Evolutionary conservation across 2,113 vertebrate genomes (phyloP).

Genomic region (Bujurquina vittata): DNA sequence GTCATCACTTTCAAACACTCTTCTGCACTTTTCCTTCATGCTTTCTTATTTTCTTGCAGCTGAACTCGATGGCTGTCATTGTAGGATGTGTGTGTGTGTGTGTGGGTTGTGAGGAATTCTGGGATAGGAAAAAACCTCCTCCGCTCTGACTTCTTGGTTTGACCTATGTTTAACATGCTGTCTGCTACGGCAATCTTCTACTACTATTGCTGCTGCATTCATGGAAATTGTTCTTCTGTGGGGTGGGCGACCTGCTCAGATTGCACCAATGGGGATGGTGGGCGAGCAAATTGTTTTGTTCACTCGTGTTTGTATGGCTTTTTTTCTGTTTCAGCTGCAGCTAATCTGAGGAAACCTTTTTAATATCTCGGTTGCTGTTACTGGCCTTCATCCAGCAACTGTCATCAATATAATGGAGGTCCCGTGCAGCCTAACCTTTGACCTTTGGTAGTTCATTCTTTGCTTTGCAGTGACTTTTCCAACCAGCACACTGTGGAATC

Average conservation of each 20-base stretch:
- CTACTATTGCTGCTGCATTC: constrained; percentile 39
- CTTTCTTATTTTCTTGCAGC: constrained; percentile 17
- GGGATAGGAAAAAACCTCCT: constrained; percentile 71
- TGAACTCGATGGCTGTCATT: constrained; percentile 61
- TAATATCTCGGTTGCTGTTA: constrained; percentile 18
- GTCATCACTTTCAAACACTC: constrained; percentile 32
- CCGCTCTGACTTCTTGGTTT: constrained; percentile 65
- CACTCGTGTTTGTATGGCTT: background rate
- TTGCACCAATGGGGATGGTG: constrained; percentile 35
- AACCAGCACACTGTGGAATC: too few species aligned
- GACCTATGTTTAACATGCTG: constrained; percentile 71
- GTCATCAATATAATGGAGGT: constrained; percentile 18
- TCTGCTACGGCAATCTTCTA: constrained; percentile 66
- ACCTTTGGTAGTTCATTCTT: constrained; percentile 21
- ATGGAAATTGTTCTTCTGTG: constrained; percentile 25
- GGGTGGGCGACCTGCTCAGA: constrained; percentile 49
- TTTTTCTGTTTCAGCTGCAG: background rate
- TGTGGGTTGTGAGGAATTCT: constrained; percentile 78
- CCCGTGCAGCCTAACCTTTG: constrained; percentile 23
- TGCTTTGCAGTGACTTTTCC: constrained; percentile 9
- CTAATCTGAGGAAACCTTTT: constrained; percentile 17
- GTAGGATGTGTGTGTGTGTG: constrained; percentile 63
- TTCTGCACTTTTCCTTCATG: constrained; percentile 13
- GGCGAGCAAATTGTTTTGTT: constrained; percentile 43
- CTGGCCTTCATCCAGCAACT: constrained; percentile 31